Conservation (phyloP, 2,888 invertebrate genomes). For the Rhorus exstirpatorius region DNA sequence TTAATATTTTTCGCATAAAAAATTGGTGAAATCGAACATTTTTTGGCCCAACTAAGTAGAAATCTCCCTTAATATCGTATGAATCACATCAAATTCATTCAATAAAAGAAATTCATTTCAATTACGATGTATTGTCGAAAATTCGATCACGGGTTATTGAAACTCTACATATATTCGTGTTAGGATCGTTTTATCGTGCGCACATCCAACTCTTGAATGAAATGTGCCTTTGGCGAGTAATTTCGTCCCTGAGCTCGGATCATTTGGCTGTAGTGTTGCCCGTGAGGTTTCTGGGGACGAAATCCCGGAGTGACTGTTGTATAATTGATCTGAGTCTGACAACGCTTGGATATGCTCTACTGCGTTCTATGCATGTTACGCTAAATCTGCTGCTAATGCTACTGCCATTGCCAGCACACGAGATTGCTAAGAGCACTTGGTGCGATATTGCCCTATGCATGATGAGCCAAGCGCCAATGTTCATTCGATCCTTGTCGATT, state of each 20-base stretch:
- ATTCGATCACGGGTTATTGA: too few species aligned
- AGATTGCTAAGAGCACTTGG: conserved; percentile 1
- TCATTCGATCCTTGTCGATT: neutral
- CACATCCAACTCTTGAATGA: conserved; percentile 4
- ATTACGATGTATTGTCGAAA: too few species aligned
- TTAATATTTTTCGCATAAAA: too few species aligned
- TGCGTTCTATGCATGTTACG: conserved; percentile 20
- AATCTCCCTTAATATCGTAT: too few species aligned
- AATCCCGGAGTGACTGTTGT: conserved; percentile 25
- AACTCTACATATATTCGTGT: too few species aligned
- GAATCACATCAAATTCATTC: too few species aligned
- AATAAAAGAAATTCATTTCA: too few species aligned
- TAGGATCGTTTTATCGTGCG: neutral
- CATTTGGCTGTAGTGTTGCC: conserved; percentile 25
- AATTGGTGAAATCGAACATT: too few species aligned
- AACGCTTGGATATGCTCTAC: conserved; percentile 26
- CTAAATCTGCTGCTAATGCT: conserved; percentile 8
- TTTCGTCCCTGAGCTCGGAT: conserved; percentile 21
- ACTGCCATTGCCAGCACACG: neutral
- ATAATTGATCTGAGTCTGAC: conserved; percentile 58
- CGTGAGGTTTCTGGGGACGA: conserved; percentile 6
- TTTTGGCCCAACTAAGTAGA: too few species aligned
- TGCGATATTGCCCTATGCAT: conserved; percentile 23
- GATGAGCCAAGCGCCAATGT: neutral
- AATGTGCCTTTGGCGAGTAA: neutral